These are phyloP conservation scores for Brachyrhaphis roseni DNA, from an alignment of 2,797 vertebrate species.

Conservation along the genomic window DNA sequence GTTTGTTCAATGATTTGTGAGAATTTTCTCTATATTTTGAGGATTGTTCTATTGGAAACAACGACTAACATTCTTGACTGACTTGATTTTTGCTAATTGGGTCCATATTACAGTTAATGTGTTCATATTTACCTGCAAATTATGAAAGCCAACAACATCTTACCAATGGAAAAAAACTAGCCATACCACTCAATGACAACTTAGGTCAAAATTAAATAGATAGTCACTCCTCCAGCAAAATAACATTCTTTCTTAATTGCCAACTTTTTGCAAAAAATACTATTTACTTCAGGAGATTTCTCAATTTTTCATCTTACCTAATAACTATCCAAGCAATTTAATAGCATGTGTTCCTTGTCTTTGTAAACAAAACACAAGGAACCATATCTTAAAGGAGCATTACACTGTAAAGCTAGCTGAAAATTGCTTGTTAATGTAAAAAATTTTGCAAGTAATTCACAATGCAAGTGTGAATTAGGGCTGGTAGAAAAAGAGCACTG, in stretches of 20 bases:
- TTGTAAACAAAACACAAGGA: background rate
- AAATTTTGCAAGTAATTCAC: background rate
- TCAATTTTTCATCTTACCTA: background rate
- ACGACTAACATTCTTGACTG: too few relatives aligned
- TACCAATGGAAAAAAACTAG: background rate
- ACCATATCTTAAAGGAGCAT: background rate
- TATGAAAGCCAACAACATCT: background rate
- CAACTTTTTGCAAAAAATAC: background rate
- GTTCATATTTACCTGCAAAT: too few relatives aligned
- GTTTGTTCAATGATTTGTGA: background rate
- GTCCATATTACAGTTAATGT: background rate
- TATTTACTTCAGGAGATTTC: background rate
- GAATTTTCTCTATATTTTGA: background rate
- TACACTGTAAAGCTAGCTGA: background rate
- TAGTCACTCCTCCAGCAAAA: background rate
- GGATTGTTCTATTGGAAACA: background rate
- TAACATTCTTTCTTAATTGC: background rate
- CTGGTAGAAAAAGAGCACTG: background rate
- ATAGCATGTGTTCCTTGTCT: background rate
- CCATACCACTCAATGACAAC: background rate
- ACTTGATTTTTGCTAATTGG: background rate
- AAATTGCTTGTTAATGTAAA: background rate
- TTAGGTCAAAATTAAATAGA: background rate
- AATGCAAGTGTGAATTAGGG: background rate
- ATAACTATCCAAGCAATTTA: background rate